Conservation (phyloP, 2,888 invertebrate genomes). For the Brenthis daphne region DNA sequence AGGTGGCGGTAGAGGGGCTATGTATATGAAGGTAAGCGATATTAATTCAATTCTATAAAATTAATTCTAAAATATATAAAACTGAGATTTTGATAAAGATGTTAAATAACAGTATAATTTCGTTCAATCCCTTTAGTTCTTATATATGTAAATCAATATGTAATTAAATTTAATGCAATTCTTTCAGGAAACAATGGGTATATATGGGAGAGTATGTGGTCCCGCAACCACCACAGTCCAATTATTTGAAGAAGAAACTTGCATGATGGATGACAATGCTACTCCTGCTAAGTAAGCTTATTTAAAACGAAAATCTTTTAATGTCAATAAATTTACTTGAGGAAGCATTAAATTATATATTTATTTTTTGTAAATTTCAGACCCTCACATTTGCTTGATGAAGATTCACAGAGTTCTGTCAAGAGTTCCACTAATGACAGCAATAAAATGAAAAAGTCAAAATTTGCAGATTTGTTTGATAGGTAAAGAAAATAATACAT, state of each 20-base stretch:
- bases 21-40: constrained; percentile 55
- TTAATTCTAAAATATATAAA: background rate
- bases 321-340: background rate
- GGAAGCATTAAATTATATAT: background rate
- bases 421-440: constrained; percentile 88
- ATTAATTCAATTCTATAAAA: background rate
- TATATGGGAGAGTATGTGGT: constrained; percentile 76
- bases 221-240: constrained; percentile 80
- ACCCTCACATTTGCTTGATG: constrained; percentile 82
- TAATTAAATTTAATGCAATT: background rate
- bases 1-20: constrained; percentile 69
- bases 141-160: background rate
- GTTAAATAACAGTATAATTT: background rate
- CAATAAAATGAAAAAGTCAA: constrained; percentile 75
- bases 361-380: constrained; percentile 49
- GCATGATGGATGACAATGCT: constrained; percentile 87
- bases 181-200: constrained; percentile 75
- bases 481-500: constrained; percentile 55
- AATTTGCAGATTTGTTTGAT: constrained; percentile 76
- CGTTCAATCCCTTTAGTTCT: no score
- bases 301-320: background rate
- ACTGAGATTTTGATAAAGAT: background rate
- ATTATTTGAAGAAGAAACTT: constrained; percentile 88
- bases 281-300: constrained; percentile 72
- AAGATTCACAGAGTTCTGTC: constrained; percentile 92